Conservation (phyloP, 2,113 vertebrate genomes). For the Hemicordylus capensis region DNA sequence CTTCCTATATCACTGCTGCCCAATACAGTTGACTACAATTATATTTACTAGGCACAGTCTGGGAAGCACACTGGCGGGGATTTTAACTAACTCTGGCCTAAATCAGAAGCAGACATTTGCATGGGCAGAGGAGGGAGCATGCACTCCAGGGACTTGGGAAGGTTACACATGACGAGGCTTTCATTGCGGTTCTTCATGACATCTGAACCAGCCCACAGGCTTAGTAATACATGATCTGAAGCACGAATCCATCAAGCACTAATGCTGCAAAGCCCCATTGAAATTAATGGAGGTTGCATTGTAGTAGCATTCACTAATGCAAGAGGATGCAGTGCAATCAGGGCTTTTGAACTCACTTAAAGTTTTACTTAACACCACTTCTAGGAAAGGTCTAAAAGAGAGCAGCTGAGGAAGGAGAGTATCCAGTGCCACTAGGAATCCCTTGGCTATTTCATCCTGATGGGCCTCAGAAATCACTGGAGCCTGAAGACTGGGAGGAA, state of each 20-base stretch:
- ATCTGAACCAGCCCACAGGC: too few relatives aligned
- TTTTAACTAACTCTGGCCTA: too few relatives aligned
- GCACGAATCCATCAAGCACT: background rate
- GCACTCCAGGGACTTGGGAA: too few relatives aligned
- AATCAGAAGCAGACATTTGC: too few relatives aligned
- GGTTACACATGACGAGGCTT: too few relatives aligned
- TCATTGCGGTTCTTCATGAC: too few relatives aligned
- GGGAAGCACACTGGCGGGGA: too few relatives aligned
- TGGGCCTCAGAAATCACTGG: conserved; percentile 71
- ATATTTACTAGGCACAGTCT: too few relatives aligned
- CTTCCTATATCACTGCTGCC: too few relatives aligned
- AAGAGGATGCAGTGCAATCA: background rate
- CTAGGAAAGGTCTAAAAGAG: conserved; percentile 80
- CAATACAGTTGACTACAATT: too few relatives aligned
- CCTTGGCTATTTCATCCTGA: conserved; percentile 80
- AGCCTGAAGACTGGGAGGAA: conserved; percentile 85
- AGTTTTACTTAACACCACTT: conserved; percentile 79
- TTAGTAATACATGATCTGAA: background rate
- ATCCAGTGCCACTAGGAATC: conserved; percentile 86
- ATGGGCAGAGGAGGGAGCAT: too few relatives aligned
- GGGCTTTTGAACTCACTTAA: conserved; percentile 72
- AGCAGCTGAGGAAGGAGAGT: conserved; percentile 86
- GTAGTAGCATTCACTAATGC: too few relatives aligned
- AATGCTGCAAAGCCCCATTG: background rate
- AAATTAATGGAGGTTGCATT: background rate